Evolutionary conservation across 1,140 invertebrate genomes (phyloP).

Genomic region (Saxidomus purpurata): DNA sequence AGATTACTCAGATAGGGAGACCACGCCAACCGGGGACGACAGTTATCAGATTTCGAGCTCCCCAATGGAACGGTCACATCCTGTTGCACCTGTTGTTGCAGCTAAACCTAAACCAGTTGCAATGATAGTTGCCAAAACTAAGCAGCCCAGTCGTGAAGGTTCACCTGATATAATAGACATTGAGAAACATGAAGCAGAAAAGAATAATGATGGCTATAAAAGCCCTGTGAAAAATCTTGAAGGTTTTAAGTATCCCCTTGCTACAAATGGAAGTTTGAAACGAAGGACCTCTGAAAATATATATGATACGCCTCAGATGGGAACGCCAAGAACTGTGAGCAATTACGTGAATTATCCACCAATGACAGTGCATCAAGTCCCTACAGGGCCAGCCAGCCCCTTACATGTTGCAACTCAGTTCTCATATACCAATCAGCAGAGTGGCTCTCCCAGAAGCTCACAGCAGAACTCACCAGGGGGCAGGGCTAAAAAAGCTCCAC

Average conservation of each 20-base stretch:
- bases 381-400: conserved; percentile 60
- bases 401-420: conserved; percentile 74
- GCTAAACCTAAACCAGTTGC: conserved; percentile 92
- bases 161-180: conserved; percentile 79
- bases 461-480: conserved; percentile 71
- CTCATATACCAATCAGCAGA: conserved; percentile 55
- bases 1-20: conserved; percentile 72
- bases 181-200: conserved; percentile 78
- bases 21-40: conserved; percentile 76
- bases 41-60: conserved; percentile 56
- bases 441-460: conserved; percentile 69
- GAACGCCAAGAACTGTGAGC: conserved; percentile 65
- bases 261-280: conserved; percentile 67
- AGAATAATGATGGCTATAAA: conserved; percentile 77
- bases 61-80: conserved; percentile 85
- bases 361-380: conserved; percentile 69
- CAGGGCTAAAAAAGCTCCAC: conserved; percentile 87
- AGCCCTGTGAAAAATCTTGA: conserved; percentile 63
- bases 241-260: conserved; percentile 60
- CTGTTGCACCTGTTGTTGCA: conserved; percentile 92
- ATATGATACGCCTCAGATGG: conserved; percentile 80
- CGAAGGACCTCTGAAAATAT: conserved; percentile 77
- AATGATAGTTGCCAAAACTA: conserved; percentile 91
- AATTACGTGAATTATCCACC: conserved; percentile 70
- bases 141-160: conserved; percentile 77